Conservation (phyloP, 2,797 vertebrate species). For the Pelochelys cantorii region DNA sequence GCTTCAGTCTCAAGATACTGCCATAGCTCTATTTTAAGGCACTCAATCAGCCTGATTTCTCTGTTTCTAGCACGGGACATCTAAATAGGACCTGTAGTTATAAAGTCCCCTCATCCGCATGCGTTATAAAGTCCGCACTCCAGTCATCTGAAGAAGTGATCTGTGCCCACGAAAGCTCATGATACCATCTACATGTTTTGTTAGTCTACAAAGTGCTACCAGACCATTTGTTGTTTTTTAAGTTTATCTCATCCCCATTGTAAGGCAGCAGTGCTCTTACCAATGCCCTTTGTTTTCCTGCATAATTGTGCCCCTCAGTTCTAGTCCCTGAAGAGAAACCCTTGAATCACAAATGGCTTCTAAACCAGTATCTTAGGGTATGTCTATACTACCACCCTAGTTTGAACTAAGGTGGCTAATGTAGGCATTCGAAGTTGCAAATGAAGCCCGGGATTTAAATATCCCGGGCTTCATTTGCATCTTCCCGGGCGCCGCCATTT, state of each 20-base stretch:
- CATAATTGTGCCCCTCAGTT: background rate
- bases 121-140: too few species aligned
- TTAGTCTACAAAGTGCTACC: too few species aligned
- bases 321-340: constrained; percentile 23
- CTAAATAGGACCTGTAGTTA: background rate
- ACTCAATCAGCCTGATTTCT: background rate
- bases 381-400: too few species aligned
- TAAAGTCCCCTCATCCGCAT: background rate
- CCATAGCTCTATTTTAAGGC: background rate
- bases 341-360: background rate
- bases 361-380: background rate
- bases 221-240: too few species aligned
- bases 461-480: too few species aligned
- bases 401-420: too few species aligned
- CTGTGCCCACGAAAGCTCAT: too few species aligned
- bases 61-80: background rate
- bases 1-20: background rate
- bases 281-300: constrained; percentile 6
- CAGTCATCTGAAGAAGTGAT: too few species aligned
- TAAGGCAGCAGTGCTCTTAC: background rate
- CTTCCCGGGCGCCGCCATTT: too few species aligned
- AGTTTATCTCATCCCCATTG: background rate
- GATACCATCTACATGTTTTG: too few species aligned
- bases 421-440: too few species aligned
- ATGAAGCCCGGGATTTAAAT: too few species aligned